A percentile compares a stretch with the other conserved stretches of the same genome.
These are phyloP conservation scores for Emydocephalus ijimae DNA, from an alignment of 2,113 vertebrate genomes.

Conservation along the genomic window DNA sequence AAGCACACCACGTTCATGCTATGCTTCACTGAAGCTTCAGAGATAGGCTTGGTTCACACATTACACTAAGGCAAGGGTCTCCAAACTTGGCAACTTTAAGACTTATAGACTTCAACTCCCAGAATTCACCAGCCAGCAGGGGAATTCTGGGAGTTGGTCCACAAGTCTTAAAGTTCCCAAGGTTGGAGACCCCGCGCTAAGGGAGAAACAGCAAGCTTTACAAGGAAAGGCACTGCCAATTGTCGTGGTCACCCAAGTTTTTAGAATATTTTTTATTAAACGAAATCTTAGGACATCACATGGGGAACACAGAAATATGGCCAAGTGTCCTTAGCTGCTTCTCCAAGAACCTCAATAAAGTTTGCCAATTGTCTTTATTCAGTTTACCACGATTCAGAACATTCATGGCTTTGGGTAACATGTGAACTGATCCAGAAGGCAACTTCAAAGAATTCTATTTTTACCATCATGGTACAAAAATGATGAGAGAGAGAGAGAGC, in stretches of 20 bases:
- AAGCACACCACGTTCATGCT: too few species aligned
- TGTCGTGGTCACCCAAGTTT: background rate
- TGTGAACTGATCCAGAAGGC: background rate
- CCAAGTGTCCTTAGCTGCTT: background rate
- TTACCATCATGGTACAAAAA: background rate
- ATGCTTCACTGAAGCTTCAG: background rate
- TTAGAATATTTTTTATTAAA: background rate
- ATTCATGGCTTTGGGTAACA: background rate
- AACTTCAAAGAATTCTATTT: background rate
- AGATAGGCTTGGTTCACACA: background rate
- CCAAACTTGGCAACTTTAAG: background rate
- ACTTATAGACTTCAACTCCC: background rate
- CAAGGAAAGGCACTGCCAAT: background rate
- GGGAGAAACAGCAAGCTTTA: too few species aligned
- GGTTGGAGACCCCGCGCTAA: too few species aligned
- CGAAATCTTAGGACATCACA: background rate
- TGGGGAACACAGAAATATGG: background rate
- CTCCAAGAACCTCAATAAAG: background rate
- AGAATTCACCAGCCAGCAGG: too few species aligned
- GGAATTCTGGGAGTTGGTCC: too few species aligned
- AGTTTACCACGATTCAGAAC: background rate
- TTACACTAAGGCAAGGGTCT: background rate
- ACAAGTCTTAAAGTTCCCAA: too few species aligned
- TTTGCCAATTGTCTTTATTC: background rate
- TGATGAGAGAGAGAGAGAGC: accelerated